Percentiles rank a stretch among this genome's conserved stretches.
Conservation (phyloP, 2,888 invertebrate species). For the Cartodere bifasciata region DNA sequence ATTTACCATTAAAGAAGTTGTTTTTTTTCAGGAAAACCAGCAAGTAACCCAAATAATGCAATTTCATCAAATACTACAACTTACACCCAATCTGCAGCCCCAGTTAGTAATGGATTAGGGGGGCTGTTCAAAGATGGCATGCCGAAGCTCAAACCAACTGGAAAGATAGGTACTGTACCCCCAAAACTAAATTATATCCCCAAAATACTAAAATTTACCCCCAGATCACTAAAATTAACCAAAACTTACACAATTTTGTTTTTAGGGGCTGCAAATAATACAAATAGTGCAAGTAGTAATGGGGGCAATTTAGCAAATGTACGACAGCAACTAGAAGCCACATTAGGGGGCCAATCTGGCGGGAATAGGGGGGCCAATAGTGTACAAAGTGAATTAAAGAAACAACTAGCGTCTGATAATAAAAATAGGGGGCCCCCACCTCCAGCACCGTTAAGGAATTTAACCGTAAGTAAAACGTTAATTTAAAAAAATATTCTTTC, state of each 20-base stretch:
- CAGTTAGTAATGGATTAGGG: constrained; percentile 41
- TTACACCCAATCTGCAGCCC: constrained; percentile 16
- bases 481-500: too few species aligned
- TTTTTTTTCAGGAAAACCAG: constrained; percentile 46
- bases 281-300: constrained; percentile 13
- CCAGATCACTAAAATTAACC: too few species aligned
- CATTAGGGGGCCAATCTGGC: too few species aligned
- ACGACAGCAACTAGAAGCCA: too few species aligned
- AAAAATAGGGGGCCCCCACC: constrained; percentile 67
- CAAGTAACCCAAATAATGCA: constrained; percentile 17
- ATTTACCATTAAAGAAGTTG: background rate
- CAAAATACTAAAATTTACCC: too few species aligned
- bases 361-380: too few species aligned
- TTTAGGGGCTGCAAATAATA: constrained; percentile 4
- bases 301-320: constrained; percentile 13
- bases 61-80: constrained; percentile 22
- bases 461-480: too few species aligned
- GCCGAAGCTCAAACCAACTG: constrained; percentile 66
- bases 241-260: too few species aligned
- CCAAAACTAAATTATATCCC: too few species aligned
- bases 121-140: constrained; percentile 74
- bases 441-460: constrained; percentile 51
- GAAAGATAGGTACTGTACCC: too few species aligned
- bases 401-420: constrained; percentile 34
- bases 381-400: constrained; percentile 31